These are phyloP conservation scores for Drosophila prostipennis DNA, from an alignment of 2,888 invertebrate genomes.

Conservation along the genomic window DNA sequence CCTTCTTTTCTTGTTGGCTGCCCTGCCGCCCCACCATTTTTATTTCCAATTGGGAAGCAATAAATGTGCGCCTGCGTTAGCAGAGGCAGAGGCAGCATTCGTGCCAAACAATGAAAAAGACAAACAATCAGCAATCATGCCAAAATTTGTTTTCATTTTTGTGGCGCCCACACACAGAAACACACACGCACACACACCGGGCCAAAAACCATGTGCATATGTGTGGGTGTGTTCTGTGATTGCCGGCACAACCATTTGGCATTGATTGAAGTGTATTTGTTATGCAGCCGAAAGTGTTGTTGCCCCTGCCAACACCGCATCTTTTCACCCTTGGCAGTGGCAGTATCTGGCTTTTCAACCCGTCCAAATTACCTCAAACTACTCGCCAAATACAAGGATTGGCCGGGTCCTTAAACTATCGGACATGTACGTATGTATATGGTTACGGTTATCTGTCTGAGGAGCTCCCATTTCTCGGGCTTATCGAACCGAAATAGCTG, in stretches of 20 bases:
- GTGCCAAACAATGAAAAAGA: slow-evolving; percentile 76
- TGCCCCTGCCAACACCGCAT: slow-evolving; percentile 28
- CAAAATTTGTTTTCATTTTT: slow-evolving; percentile 80
- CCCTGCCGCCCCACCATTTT: slow-evolving; percentile 63
- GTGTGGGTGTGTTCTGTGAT: slow-evolving; percentile 52
- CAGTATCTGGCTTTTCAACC: slow-evolving; percentile 12
- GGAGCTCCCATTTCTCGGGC: neutral
- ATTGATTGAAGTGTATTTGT: slow-evolving; percentile 79
- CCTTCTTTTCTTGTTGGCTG: slow-evolving; percentile 19
- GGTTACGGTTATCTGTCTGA: slow-evolving; percentile 16
- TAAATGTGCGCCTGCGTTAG: slow-evolving; percentile 77
- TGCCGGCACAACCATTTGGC: slow-evolving; percentile 72
- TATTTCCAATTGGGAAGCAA: slow-evolving; percentile 78
- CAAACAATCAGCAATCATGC: slow-evolving; percentile 79
- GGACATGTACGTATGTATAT: neutral
- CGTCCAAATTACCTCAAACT: slow-evolving; percentile 64
- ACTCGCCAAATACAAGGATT: slow-evolving; percentile 52
- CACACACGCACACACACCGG: slow-evolving; percentile 39
- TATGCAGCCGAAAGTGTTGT: slow-evolving; percentile 68
- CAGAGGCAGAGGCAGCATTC: slow-evolving; percentile 47
- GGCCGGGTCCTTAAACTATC: slow-evolving; percentile 50
- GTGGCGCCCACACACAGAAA: slow-evolving; percentile 72
- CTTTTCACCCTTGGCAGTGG: neutral
- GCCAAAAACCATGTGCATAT: slow-evolving; percentile 28
- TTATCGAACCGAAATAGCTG: slow-evolving; percentile 9